phyloP scores from a whole-genome alignment of 2,113 vertebrate genomes.

The Corynorhinus townsendii region DNA sequence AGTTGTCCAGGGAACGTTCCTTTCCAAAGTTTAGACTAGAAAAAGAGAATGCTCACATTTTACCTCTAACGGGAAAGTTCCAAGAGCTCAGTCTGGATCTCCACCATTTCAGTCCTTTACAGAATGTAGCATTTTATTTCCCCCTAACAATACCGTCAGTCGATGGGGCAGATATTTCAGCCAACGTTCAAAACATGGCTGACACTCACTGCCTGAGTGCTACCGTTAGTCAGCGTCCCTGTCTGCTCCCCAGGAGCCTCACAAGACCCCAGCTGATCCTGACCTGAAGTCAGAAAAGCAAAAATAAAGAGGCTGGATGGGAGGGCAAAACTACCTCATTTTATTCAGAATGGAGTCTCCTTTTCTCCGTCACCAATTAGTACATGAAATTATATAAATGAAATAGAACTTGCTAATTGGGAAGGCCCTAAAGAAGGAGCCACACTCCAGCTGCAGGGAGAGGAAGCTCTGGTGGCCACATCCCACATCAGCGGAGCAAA shows the following conservation, averaged over 20 bases:
- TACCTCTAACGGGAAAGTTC: neutral
- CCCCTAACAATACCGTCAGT: neutral
- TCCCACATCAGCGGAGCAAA: neutral
- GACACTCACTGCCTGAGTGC: neutral
- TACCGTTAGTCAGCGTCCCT: neutral
- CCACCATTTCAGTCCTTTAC: neutral
- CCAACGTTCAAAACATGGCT: neutral
- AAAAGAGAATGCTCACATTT: neutral
- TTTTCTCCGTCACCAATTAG: neutral
- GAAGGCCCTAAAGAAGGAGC: neutral
- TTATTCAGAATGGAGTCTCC: neutral
- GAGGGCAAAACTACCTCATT: neutral
- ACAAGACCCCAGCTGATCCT: neutral
- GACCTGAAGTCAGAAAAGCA: neutral
- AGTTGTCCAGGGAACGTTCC: neutral
- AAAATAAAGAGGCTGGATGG: neutral
- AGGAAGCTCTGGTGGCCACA: fast-evolving
- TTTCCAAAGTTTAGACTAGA: neutral
- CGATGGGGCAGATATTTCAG: neutral
- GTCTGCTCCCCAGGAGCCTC: neutral
- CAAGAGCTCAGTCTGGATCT: neutral
- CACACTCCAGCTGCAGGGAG: too few relatives aligned
- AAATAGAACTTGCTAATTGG: neutral
- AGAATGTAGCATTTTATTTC: neutral
- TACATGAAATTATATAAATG: neutral